Conservation (phyloP, 2,888 invertebrate species). For the Drosophila basisetae region DNA sequence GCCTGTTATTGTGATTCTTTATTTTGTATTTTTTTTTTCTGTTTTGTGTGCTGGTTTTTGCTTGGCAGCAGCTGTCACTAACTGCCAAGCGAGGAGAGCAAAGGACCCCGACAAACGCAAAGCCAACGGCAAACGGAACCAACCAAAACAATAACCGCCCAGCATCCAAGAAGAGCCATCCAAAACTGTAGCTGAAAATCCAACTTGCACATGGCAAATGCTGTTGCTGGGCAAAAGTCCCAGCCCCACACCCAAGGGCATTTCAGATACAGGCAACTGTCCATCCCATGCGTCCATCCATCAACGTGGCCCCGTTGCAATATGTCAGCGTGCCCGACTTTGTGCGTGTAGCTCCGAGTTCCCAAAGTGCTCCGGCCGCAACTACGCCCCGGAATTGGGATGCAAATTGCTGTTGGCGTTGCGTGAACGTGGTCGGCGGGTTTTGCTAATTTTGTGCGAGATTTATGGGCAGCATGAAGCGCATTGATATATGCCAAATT, state of each 20-base stretch:
- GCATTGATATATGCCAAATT: constrained; percentile 80
- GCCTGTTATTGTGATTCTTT: constrained; percentile 21
- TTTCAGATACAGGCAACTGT: constrained; percentile 56
- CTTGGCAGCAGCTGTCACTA: constrained; percentile 72
- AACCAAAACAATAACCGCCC: constrained; percentile 41
- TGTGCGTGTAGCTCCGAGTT: constrained; percentile 35
- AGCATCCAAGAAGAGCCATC: constrained; percentile 25
- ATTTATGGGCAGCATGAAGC: constrained; percentile 74
- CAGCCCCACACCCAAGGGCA: not conserved
- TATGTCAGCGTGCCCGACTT: constrained; percentile 59
- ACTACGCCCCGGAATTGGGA: constrained; percentile 29
- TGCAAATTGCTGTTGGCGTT: constrained; percentile 61
- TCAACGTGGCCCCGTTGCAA: constrained; percentile 66
- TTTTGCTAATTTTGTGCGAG: constrained; percentile 69
- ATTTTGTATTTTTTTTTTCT: constrained; percentile 13
- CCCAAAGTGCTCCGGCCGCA: not conserved
- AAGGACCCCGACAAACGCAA: constrained; percentile 2
- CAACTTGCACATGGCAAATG: constrained; percentile 52
- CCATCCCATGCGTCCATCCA: constrained; percentile 70
- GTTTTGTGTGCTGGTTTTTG: constrained; percentile 15
- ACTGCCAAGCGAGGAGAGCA: constrained; percentile 60
- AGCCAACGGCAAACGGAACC: constrained; percentile 28
- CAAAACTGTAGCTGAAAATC: constrained; percentile 10
- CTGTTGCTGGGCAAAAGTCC: constrained; percentile 33
- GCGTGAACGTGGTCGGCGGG: constrained; percentile 43